Percentiles rank a stretch among this genome's conserved stretches.
phyloP scores from a whole-genome alignment of 2,888 invertebrate genomes.

The Teleogryllus oceanicus region DNA sequence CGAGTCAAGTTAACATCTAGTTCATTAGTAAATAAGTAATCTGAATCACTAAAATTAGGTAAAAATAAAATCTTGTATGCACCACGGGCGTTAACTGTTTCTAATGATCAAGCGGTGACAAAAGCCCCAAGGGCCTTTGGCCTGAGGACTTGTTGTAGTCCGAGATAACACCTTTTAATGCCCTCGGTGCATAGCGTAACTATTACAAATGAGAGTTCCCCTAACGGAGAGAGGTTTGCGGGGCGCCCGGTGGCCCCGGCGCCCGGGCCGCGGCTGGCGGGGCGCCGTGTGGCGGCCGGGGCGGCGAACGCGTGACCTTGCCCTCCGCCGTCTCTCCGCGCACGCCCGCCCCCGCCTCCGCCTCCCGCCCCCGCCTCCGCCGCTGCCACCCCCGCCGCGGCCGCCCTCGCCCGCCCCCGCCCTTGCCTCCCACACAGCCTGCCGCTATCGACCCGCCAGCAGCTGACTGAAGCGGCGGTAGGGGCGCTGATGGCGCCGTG shows the following conservation, averaged over 20 bases:
- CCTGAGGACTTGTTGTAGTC: no score
- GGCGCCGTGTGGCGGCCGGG: not conserved
- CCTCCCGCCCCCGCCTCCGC: not conserved
- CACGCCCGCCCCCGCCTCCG: not conserved
- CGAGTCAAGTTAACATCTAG: no score
- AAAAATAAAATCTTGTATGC: no score
- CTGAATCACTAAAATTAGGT: no score
- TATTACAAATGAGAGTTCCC: no score
- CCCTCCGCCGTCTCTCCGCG: not conserved
- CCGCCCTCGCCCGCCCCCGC: not conserved
- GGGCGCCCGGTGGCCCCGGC: not conserved
- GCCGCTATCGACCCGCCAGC: not conserved
- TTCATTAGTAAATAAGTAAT: no score
- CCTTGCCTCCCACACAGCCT: not conserved
- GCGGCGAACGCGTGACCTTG: constrained; percentile 18
- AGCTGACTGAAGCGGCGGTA: not conserved
- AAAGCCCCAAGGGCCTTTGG: no score
- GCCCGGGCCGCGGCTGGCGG: not conserved
- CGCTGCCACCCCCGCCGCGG: not conserved
- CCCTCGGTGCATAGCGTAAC: no score
- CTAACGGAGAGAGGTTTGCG: no score
- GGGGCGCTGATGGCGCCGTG: not conserved
- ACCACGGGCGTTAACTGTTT: no score
- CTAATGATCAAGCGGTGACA: no score
- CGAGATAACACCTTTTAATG: no score